Evolutionary conservation across 2,113 vertebrate species (phyloP).

Genomic region (Tricholaema leucomelas): DNA sequence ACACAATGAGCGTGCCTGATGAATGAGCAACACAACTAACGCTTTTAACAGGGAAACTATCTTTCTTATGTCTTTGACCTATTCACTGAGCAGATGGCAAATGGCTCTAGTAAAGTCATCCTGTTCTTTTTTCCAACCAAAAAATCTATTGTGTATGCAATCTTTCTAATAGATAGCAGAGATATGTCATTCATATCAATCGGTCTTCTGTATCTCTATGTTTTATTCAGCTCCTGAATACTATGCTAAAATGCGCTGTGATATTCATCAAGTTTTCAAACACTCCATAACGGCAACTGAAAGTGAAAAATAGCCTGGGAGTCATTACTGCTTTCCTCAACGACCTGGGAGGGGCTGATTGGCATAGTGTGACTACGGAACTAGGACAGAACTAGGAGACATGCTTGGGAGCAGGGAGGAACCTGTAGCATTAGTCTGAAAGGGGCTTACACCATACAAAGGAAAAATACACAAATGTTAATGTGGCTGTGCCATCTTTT

Average conservation of each 20-base stretch:
- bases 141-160: constrained; percentile 64
- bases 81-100: constrained; percentile 69
- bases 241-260: constrained; percentile 65
- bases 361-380: neutral
- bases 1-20: neutral
- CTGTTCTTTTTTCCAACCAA: constrained; percentile 48
- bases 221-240: constrained; percentile 68
- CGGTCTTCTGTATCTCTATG: constrained; percentile 62
- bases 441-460: neutral
- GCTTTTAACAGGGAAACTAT: constrained; percentile 28
- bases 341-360: constrained; percentile 31
- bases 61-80: constrained; percentile 59
- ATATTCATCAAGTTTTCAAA: constrained; percentile 72
- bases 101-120: constrained; percentile 62
- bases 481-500: neutral
- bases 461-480: neutral
- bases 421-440: neutral
- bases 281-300: constrained; percentile 52
- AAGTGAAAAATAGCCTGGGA: constrained; percentile 37
- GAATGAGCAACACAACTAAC: constrained; percentile 21
- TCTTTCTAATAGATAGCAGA: constrained; percentile 66
- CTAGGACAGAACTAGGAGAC: neutral
- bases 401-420: neutral
- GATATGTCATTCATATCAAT: constrained; percentile 65
- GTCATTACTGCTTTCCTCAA: constrained; percentile 50